phyloP scores from a whole-genome alignment of 2,113 vertebrate species.

The Notechis scutatus region DNA sequence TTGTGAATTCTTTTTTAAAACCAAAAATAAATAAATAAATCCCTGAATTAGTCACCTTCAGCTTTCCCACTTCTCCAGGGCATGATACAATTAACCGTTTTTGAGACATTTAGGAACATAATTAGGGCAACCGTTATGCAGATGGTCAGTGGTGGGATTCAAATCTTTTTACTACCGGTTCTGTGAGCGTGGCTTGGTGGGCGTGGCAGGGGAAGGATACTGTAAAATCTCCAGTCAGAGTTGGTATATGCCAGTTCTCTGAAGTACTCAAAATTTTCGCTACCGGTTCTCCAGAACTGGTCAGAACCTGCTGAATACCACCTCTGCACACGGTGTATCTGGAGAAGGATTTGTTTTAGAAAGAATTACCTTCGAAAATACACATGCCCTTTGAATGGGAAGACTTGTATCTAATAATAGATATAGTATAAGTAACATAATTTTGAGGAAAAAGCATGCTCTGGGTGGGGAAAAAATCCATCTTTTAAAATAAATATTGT shows the following conservation, averaged over 20 bases:
- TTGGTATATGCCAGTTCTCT: too few relatives aligned
- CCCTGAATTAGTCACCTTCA: background rate
- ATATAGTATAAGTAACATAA: background rate
- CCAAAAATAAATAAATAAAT: background rate
- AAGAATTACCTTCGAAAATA: background rate
- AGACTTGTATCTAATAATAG: background rate
- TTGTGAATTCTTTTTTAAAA: background rate
- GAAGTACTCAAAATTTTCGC: too few relatives aligned
- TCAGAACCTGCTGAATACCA: too few relatives aligned
- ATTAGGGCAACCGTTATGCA: background rate
- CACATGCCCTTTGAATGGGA: background rate
- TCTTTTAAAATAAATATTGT: background rate
- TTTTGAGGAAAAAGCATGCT: background rate
- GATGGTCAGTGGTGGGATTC: too few relatives aligned
- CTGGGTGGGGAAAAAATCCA: too few relatives aligned
- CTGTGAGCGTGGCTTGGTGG: too few relatives aligned
- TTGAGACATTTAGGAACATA: background rate
- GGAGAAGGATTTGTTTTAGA: background rate
- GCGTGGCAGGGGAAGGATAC: too few relatives aligned
- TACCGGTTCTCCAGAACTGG: too few relatives aligned
- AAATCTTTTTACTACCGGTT: too few relatives aligned
- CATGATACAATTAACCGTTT: background rate
- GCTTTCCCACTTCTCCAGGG: background rate
- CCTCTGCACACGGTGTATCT: background rate
- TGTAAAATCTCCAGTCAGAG: too few relatives aligned